These are phyloP conservation scores for Bombylius discolor DNA, from an alignment of 2,888 invertebrate species.

Conservation along the genomic window DNA sequence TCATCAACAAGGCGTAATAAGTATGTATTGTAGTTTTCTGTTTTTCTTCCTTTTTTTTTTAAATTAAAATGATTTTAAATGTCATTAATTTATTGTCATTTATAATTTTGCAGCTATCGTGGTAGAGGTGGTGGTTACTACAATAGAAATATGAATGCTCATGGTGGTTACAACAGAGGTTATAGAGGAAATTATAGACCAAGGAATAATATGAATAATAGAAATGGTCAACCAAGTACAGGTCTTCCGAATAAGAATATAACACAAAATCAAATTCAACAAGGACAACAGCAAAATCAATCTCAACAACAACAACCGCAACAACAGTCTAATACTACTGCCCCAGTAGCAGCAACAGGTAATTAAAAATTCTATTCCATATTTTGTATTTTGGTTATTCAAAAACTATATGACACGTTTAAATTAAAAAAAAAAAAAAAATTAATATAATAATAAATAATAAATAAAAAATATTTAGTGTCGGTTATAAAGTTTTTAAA, in stretches of 20 bases:
- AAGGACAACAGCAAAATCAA: constrained; percentile 24
- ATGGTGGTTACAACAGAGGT: constrained; percentile 35
- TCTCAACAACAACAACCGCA: constrained; percentile 17
- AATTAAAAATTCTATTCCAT: neutral
- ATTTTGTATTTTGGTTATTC: too few species aligned
- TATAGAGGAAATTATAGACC: constrained; percentile 34
- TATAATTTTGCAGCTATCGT: constrained; percentile 38
- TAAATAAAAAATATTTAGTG: neutral
- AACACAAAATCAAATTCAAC: constrained; percentile 8
- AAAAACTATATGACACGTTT: too few species aligned
- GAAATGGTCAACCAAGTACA: constrained; percentile 15
- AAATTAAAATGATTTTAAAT: neutral
- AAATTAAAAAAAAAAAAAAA: neutral
- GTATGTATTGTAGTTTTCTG: constrained; percentile 30
- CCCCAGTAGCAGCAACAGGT: constrained; percentile 17
- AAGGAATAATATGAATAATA: constrained; percentile 13
- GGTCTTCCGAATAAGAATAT: constrained; percentile 11
- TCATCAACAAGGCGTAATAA: constrained; percentile 69
- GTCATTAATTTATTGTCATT: neutral
- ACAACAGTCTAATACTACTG: constrained; percentile 14
- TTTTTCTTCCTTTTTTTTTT: neutral
- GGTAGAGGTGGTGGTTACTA: constrained; percentile 43
- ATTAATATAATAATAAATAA: neutral
- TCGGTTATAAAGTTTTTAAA: too few species aligned
- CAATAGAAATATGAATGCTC: constrained; percentile 40